These are phyloP conservation scores for Bothrops jararaca DNA, from an alignment of 2,113 vertebrate species.

Conservation along the genomic window DNA sequence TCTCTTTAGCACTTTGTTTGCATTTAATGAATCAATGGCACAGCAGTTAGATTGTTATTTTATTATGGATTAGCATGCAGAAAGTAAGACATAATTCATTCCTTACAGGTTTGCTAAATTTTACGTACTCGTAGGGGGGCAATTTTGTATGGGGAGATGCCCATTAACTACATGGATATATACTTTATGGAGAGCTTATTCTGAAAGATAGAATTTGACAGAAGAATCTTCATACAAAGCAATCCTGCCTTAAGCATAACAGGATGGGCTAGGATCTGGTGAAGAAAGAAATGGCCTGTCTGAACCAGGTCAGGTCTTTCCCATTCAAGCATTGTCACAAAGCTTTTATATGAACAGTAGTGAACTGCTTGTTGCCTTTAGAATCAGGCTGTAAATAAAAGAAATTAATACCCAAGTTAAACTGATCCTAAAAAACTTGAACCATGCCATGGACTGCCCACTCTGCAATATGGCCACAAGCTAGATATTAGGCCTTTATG, in stretches of 20 bases:
- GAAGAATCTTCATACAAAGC: neutral
- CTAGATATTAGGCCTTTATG: neutral
- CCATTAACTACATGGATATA: neutral
- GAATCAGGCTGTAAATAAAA: neutral
- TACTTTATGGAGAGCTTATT: neutral
- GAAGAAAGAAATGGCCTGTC: neutral
- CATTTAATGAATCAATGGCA: neutral
- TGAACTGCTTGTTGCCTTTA: neutral
- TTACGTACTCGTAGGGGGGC: neutral
- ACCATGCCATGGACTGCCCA: neutral
- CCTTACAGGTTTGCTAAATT: neutral
- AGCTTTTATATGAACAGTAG: neutral
- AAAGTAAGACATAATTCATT: neutral
- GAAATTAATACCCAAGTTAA: neutral
- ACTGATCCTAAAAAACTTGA: neutral
- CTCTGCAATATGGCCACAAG: neutral
- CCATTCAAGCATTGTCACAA: neutral
- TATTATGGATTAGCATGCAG: neutral
- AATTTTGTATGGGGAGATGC: neutral
- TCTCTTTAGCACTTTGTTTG: neutral
- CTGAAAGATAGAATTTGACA: neutral
- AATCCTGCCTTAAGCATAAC: neutral
- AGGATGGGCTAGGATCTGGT: neutral
- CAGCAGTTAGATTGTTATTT: neutral
- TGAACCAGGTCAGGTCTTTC: neutral